Evolutionary conservation across 2,888 invertebrate species (phyloP), one percentile per base, ranked within the genome.

Genomic region (Eristalis pertinax): DNA sequence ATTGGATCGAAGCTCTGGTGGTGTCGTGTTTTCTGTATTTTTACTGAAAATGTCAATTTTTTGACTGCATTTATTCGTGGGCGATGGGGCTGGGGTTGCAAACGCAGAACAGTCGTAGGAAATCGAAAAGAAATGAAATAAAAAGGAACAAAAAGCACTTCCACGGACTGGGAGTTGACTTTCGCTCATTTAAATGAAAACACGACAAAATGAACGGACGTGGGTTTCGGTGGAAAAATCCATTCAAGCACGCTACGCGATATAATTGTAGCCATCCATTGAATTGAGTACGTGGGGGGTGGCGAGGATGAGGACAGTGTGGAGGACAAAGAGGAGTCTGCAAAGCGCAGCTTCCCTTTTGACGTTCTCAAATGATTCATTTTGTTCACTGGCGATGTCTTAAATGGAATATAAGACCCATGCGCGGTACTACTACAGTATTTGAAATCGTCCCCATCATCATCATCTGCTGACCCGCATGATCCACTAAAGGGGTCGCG

Each of bases 1-100:
- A 85, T 85, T 82, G 85, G 68, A 85, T 85, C 85, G 68, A 19
- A 77, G 77, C 74, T 80, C 73, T 35, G 24, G n/a, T 63, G n/a
- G 58, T 41, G 26, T 50, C n/a, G 2, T 68, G 13, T 43, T 74
- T 68, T 73, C 13, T 24, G 43, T 32, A 70, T 82, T 82, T 77
- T 41, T 62, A 5, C 11, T 29, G 26, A 43, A 10, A 73, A 35
- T 2, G 1, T 60, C 22, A 67, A 60, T 75, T 67, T 32, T 32
- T 32, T 32, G 1, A 8, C 1, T 70, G 32, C 65, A 65, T 62
- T 50, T 72, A 50, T 79, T 72, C 60, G 3, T 41, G n/a, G n/a
- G 43, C n/a, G n/a, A n/a, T n/a, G 43, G 43, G 19, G 63, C 38
- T 15, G 72, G n/a, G n/a, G n/a, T n/a, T n/a, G n/a, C n/a, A n/a